Percentiles rank a stretch among this genome's conserved stretches.
phyloP scores from a whole-genome alignment of 2,113 vertebrate species.

The Actinemys pallida region DNA sequence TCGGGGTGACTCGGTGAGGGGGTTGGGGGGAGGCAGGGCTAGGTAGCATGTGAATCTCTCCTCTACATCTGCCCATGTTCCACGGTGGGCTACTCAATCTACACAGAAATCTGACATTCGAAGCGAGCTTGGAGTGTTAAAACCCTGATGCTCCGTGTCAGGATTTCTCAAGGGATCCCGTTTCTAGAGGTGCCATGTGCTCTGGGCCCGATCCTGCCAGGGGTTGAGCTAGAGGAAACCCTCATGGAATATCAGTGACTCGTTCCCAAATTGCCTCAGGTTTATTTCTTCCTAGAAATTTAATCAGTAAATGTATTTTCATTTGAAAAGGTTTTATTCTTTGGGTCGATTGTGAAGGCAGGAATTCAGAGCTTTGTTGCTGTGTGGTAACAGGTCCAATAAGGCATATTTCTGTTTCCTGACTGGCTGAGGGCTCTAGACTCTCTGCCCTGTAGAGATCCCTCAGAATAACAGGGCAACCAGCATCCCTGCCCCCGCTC shows the following conservation, averaged over 20 bases:
- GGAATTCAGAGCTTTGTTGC: background rate
- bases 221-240: background rate
- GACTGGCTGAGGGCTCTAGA: no score
- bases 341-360: background rate
- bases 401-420: no score
- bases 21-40: background rate
- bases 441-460: no score
- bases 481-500: no score
- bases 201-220: background rate
- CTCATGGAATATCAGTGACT: background rate
- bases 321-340: background rate
- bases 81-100: rapidly evolving
- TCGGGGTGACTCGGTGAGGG: no score
- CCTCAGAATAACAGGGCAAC: no score
- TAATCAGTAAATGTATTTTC: background rate
- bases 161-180: background rate
- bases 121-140: rapidly evolving
- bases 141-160: background rate
- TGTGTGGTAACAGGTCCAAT: no score
- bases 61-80: no score
- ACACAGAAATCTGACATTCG: background rate
- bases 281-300: background rate
- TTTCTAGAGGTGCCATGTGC: background rate
- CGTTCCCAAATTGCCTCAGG: background rate
- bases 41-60: background rate